Conservation (phyloP, 2,113 vertebrate species). For the Leuciscus idus region DNA sequence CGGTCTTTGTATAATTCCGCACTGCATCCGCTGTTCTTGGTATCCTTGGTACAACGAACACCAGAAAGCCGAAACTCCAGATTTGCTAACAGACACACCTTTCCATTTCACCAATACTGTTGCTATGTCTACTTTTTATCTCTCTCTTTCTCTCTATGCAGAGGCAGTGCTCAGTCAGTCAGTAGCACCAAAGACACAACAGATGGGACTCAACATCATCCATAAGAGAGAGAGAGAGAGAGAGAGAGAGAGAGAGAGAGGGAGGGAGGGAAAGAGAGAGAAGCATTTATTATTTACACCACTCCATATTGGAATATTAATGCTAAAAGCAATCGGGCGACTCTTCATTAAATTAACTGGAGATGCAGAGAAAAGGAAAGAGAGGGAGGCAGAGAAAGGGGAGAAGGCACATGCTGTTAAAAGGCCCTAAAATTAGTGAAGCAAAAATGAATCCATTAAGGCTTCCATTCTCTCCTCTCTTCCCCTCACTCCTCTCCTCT, state of each 20-base stretch:
- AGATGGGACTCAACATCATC: constrained; percentile 80
- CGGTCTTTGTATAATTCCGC: neutral
- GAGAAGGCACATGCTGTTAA: constrained; percentile 71
- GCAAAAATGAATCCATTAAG: constrained; percentile 83
- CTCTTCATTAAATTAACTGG: constrained; percentile 79
- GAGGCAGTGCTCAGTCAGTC: constrained; percentile 61
- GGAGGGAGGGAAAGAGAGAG: constrained; percentile 54
- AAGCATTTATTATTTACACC: constrained; percentile 84
- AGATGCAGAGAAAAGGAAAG: constrained; percentile 66
- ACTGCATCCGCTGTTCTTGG: neutral
- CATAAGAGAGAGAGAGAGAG: constrained; percentile 51
- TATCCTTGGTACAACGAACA: neutral
- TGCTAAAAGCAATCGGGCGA: constrained; percentile 85
- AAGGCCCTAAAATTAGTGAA: constrained; percentile 82
- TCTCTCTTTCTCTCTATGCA: constrained; percentile 31
- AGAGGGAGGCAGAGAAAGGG: constrained; percentile 33
- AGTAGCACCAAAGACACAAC: constrained; percentile 73
- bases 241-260: constrained; percentile 55
- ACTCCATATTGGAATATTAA: constrained; percentile 86
- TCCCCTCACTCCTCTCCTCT: constrained; percentile 56
- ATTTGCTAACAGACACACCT: constrained; percentile 21
- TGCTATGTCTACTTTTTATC: constrained; percentile 45
- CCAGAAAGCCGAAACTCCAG: neutral
- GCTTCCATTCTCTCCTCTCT: constrained; percentile 58
- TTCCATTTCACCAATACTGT: constrained; percentile 29